These are phyloP conservation scores for Xylophagus ater DNA, from an alignment of 2,888 invertebrate genomes.

Conservation along the genomic window DNA sequence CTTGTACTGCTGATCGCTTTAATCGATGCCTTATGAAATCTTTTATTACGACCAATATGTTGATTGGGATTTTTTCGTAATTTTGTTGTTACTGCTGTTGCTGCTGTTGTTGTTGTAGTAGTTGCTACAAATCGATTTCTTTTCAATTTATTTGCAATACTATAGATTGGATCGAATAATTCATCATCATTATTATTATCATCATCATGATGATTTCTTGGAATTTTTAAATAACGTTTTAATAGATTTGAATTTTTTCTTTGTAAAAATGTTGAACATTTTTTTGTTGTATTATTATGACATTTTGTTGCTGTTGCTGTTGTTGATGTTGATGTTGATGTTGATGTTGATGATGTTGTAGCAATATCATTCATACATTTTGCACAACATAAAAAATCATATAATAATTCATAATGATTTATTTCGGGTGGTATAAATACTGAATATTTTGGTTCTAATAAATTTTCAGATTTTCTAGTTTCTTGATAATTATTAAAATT, in stretches of 20 bases:
- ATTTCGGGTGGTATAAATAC: conserved; percentile 18
- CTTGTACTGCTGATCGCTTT: too few species aligned
- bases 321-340: not conserved
- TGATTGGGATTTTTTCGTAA: conserved; percentile 8
- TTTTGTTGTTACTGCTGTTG: conserved; percentile 5
- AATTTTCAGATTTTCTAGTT: conserved; percentile 5
- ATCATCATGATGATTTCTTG: conserved; percentile 2
- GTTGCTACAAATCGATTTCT: too few species aligned
- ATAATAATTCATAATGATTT: conserved; percentile 28
- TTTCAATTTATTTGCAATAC: conserved; percentile 33
- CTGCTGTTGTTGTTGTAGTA: too few species aligned
- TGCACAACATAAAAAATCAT: conserved; percentile 39
- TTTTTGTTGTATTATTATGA: conserved; percentile 13
- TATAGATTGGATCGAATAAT: conserved; percentile 31
- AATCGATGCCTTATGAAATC: too few species aligned
- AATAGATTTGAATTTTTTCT: conserved; percentile 20
- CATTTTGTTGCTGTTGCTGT: conserved; percentile 3
- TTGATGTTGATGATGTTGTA: too few species aligned
- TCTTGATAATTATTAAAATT: too few species aligned
- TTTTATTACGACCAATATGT: too few species aligned
- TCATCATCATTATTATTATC: too few species aligned
- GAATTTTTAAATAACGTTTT: conserved; percentile 24
- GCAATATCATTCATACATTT: conserved; percentile 38
- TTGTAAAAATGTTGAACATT: too few species aligned
- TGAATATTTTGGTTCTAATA: conserved; percentile 34